phyloP scores from a whole-genome alignment of 92 coral and sea anemone genomes.

The Parazoanthus swiftii region DNA sequence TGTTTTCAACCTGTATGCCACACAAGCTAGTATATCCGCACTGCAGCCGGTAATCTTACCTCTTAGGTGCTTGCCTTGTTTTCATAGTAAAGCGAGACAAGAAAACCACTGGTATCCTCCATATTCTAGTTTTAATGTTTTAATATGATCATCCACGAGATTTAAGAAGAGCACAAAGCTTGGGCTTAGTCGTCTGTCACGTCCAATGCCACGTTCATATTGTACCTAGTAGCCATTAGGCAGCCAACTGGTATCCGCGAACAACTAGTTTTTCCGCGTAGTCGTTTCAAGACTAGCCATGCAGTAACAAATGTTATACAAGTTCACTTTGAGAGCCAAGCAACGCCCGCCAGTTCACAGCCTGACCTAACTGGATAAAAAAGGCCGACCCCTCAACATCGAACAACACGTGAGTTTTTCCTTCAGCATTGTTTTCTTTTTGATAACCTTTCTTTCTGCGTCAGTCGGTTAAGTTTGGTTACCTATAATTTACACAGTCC shows the following conservation, averaged over 20 bases:
- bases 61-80: constrained; percentile 18
- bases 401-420: not conserved
- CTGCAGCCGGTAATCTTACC: not conserved
- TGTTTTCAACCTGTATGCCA: not conserved
- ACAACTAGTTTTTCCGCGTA: not conserved
- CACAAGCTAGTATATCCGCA: not conserved
- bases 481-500: not conserved
- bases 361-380: not conserved
- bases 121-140: not conserved
- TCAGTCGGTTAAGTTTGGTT: not conserved
- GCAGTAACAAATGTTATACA: not conserved
- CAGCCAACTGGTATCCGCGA: not conserved
- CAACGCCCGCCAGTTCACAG: not conserved
- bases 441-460: not conserved
- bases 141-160: constrained; percentile 3
- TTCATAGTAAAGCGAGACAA: constrained; percentile 25
- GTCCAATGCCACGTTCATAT: constrained; percentile 11
- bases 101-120: not conserved
- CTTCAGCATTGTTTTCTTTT: not conserved
- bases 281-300: not conserved
- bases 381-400: not conserved
- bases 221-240: not conserved
- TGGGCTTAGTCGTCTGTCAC: constrained; percentile 1
- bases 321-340: not conserved
- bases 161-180: constrained; percentile 4